Base-by-base conservation (phyloP, 2,797 vertebrate species). In the Sebastes elongatus region DNA sequence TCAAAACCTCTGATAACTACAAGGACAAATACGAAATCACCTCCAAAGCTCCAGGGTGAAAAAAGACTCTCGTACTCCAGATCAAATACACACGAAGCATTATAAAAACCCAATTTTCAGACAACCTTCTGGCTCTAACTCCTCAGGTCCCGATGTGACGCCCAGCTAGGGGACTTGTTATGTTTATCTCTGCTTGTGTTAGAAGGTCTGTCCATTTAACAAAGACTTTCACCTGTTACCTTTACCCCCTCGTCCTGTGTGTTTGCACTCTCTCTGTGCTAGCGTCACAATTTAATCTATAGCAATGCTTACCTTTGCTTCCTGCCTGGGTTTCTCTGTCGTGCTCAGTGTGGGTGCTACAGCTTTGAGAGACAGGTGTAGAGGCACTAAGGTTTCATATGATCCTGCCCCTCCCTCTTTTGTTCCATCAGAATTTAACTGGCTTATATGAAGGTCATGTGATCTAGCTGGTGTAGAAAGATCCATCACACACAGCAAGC, bases 391-490 rank as follows among this genome's bases (percentile, higher is more conserved):
- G 16, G 81, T 80, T 86, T 91, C 80, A 91, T 56, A 38, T 27
- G 63, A 85, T 65, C 63, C 65, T 22, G 73, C 71, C 80, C 89
- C 91, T 78, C 92, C 93, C 85, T 66, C 74, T 81, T 89, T 90
- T 91, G 85, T 89, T 81, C 56, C 61, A 65, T 20, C 59, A 80
- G 61, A 85, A 83, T 85, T 86, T 93, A 55, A 92, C 81, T 86
- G 86, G 93, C 78, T 86, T 63, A 68, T 64, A 77, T 62, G 60
- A 73, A 63, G 56, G 83, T 87, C 94, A 94, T 85, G 86, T 92
- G 93, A 93, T 78, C 74, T 30, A 69, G 71, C 76, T 81, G 66
- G 89, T 52, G 46, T 86, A 86, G 89, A 93, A 88, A 84, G 75
- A 76, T 91, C 90, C 84, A 89, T 84, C 72, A 81, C 86, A 91